Evolutionary conservation across 1,140 invertebrate genomes (phyloP), one percentile per base, ranked within the genome.

Genomic region (Venturia canescens): DNA sequence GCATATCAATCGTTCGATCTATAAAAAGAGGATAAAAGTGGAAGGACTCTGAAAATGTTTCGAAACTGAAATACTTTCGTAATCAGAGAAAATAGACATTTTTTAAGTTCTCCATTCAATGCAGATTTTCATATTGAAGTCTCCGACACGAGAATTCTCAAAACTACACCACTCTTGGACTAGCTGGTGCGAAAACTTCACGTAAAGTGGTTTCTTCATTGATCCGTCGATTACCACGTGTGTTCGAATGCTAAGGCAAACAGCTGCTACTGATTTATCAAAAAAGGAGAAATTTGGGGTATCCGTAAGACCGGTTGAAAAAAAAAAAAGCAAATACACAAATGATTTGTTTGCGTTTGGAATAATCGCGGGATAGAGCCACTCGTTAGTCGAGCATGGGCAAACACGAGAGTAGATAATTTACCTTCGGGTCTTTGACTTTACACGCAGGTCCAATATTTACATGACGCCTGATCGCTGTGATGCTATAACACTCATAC

Each of bases 371-470:
- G 67, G 79, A 70, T 78, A 79, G 77, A 29, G 75, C 78, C 78
- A 78, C 71, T 77, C 79, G 80, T 67, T 48, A 29, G 66, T 31
- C 18, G 29, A 69, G 29, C 34, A 60, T 31, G 76, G 13, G 38
- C 26, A 78, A 57, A 31, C 29, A 74, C 44, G 60, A 76, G 79
- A 83, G 82, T 80, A 77, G 76, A 81, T 84, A 84, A 83, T 84
- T 84, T 76, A 31, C 80, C 23, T 38, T 81, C 63, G 70, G 63
- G 53, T 82, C 70, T 78, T 79, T 77, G 21, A 66, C 66, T 79
- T 11, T 79, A 80, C 76, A 80, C 79, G 67, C 69, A 60, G 75
- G 72, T 67, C 80, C 44, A 84, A 84, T 84, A 84, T 84, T 84
- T 81, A 84, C 83, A 63, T 63, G 79, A 57, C 78, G 78, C 66